A percentile compares a stretch with the other conserved stretches of the same genome.
phyloP scores from a whole-genome alignment of 1,140 invertebrate species.

The Macrosteles quadrilineatus region DNA sequence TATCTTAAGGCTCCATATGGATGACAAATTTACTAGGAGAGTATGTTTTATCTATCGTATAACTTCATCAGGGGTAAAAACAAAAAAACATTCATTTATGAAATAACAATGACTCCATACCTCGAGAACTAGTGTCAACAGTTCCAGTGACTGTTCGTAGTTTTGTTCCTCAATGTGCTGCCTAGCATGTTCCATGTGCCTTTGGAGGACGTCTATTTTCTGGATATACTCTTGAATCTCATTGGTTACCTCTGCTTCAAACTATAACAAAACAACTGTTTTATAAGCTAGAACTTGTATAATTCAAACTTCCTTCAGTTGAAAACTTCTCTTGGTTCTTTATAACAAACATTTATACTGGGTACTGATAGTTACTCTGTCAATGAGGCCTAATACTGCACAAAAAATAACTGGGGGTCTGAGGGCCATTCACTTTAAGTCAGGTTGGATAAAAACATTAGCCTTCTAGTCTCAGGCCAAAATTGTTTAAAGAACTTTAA shows the following conservation, averaged over 20 bases:
- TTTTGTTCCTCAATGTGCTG: slow-evolving; percentile 66
- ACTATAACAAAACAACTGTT: slow-evolving; percentile 54
- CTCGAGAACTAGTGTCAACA: slow-evolving; percentile 77
- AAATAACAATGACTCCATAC: slow-evolving; percentile 48
- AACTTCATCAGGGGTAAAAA: no score
- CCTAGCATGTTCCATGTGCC: slow-evolving; percentile 67
- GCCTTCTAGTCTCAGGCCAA: no score
- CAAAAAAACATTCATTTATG: no score
- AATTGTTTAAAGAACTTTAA: no score
- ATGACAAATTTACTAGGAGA: no score
- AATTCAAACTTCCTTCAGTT: no score
- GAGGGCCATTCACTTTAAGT: no score
- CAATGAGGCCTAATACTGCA: neutral
- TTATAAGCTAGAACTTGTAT: no score
- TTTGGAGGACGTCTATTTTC: slow-evolving; percentile 60
- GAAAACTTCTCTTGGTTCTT: slow-evolving; percentile 26
- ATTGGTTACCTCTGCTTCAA: slow-evolving; percentile 72
- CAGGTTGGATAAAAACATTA: no score
- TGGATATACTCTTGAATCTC: slow-evolving; percentile 70
- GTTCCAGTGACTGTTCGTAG: slow-evolving; percentile 66
- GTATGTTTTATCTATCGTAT: no score
- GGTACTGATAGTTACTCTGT: neutral
- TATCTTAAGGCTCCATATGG: no score
- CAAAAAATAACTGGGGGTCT: neutral
- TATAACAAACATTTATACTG: neutral